A percentile compares a stretch with the other conserved stretches of the same genome.
These are phyloP conservation scores for Platycheirus albimanus DNA, from an alignment of 2,888 invertebrate species.

Conservation along the genomic window DNA sequence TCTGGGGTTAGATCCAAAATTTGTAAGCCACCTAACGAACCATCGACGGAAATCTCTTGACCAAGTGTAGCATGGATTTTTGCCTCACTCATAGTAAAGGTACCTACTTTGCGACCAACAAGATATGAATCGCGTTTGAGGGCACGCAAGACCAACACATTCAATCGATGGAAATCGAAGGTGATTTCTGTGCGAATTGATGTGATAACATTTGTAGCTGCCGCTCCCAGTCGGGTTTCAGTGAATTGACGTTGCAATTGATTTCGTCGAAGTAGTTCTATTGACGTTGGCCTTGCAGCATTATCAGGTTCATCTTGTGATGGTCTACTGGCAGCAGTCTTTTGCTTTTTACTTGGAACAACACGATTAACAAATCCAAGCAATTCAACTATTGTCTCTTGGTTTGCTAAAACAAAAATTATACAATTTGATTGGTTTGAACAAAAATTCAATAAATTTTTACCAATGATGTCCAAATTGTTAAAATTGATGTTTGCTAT, in stretches of 20 bases:
- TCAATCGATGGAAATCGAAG: constrained; percentile 96
- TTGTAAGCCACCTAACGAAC: constrained; percentile 96
- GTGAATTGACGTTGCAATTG: constrained; percentile 55
- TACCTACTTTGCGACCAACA: constrained; percentile 94
- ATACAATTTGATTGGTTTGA: background rate
- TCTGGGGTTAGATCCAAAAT: constrained; percentile 93
- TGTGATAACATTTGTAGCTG: constrained; percentile 20
- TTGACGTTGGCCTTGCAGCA: constrained; percentile 32
- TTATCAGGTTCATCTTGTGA: background rate
- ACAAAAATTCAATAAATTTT: constrained; percentile 75
- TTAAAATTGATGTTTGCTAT: constrained; percentile 96
- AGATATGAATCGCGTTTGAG: constrained; percentile 88
- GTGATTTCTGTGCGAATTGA: constrained; percentile 89
- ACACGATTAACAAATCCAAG: constrained; percentile 93
- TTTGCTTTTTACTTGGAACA: constrained; percentile 82
- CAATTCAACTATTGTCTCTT: constrained; percentile 96
- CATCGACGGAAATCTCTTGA: constrained; percentile 87
- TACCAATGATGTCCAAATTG: constrained; percentile 96
- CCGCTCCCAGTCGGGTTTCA: constrained; percentile 34
- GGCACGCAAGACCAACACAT: constrained; percentile 92
- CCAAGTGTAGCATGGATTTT: constrained; percentile 91
- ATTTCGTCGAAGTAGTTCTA: constrained; percentile 39
- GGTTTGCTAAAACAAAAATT: constrained; percentile 87
- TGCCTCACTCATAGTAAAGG: constrained; percentile 95
- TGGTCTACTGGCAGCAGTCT: background rate